Conservation (phyloP, 2,888 invertebrate genomes). For the Elmis aenea region DNA sequence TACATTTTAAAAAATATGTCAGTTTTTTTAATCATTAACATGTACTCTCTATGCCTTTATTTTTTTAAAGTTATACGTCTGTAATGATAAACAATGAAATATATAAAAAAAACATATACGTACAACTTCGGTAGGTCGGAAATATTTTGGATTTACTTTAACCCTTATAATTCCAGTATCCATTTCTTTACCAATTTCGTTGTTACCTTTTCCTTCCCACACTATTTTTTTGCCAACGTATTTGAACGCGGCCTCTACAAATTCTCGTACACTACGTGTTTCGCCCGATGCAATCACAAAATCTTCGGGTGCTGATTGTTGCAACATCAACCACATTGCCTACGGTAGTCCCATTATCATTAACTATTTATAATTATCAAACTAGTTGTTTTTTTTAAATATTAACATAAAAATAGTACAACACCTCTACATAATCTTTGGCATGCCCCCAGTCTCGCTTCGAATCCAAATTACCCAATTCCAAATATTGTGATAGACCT, state of each 20-base stretch:
- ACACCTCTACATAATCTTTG: constrained; percentile 87
- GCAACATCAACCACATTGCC: constrained; percentile 99
- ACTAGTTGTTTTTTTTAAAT: too few species aligned
- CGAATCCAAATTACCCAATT: constrained; percentile 93
- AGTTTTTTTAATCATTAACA: too few species aligned
- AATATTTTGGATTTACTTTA: constrained; percentile 87
- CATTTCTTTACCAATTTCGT: constrained; percentile 74
- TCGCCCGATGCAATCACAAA: constrained; percentile 96
- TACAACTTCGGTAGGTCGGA: constrained; percentile 95
- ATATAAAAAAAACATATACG: too few species aligned
- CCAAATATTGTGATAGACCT: constrained; percentile 76
- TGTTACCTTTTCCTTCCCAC: constrained; percentile 82
- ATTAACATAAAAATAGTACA: too few species aligned
- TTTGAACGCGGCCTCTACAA: constrained; percentile 85
- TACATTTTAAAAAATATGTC: too few species aligned
- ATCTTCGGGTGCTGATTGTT: constrained; percentile 84
- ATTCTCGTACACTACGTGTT: constrained; percentile 89
- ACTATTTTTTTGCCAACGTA: constrained; percentile 70
- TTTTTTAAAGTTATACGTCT: too few species aligned
- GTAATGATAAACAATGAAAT: too few species aligned
- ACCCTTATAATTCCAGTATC: constrained; percentile 70
- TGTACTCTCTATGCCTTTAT: too few species aligned
- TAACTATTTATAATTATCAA: too few species aligned
- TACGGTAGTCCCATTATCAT: too few species aligned
- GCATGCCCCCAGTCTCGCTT: constrained; percentile 97